Percentiles rank a stretch among this genome's conserved stretches.
Conservation (phyloP, 1,140 invertebrate genomes). For the Drosophila albomicans region DNA sequence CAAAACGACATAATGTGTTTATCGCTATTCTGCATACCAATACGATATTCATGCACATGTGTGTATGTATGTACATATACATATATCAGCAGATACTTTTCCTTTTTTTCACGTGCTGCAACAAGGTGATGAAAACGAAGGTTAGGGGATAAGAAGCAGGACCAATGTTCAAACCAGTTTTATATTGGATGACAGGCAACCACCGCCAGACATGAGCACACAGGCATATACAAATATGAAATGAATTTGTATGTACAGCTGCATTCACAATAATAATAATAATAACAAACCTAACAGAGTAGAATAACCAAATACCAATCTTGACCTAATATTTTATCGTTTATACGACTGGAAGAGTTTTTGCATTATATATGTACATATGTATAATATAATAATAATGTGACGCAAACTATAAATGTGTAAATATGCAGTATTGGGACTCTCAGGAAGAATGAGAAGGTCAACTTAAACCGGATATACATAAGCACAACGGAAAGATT, state of each 20-base stretch:
- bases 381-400: constrained; percentile 3
- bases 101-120: constrained; percentile 54
- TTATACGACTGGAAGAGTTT: too few relatives aligned
- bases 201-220: constrained; percentile 42
- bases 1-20: too few relatives aligned
- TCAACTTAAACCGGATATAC: constrained; percentile 66
- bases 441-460: constrained; percentile 33
- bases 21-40: too few relatives aligned
- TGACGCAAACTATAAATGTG: not conserved
- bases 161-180: constrained; percentile 69
- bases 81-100: constrained; percentile 51
- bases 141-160: constrained; percentile 41
- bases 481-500: constrained; percentile 75
- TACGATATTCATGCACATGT: not conserved
- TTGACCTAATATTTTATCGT: not conserved
- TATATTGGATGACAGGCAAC: constrained; percentile 59
- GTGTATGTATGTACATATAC: constrained; percentile 11
- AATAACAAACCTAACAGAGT: constrained; percentile 18
- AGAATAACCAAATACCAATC: not conserved
- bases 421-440: not conserved
- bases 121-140: not conserved
- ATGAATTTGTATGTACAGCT: constrained; percentile 15
- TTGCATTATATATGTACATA: too few relatives aligned
- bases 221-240: not conserved
- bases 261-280: constrained; percentile 30